Conservation (phyloP, 2,888 invertebrate species). For the Chloroclystis v-ata region DNA sequence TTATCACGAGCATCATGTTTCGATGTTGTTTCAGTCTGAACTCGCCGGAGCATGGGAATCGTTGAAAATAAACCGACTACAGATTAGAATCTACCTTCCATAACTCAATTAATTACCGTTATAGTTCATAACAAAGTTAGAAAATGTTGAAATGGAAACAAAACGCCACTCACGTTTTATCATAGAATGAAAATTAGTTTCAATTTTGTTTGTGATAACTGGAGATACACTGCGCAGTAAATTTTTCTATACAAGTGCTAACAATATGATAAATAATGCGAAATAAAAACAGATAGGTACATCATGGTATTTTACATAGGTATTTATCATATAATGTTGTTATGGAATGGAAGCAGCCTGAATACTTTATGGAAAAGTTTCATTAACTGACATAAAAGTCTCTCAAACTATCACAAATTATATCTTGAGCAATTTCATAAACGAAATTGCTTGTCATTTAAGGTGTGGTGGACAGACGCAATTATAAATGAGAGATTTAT, state of each 20-base stretch:
- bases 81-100: not conserved
- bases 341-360: conserved; percentile 15
- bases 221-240: too few relatives aligned
- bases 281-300: too few relatives aligned
- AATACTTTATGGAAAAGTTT: not conserved
- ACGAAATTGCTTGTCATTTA: conserved; percentile 65
- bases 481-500: conserved; percentile 71
- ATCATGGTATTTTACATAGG: too few relatives aligned
- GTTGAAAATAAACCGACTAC: conserved; percentile 5
- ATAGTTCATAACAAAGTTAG: too few relatives aligned
- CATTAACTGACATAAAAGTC: conserved; percentile 46
- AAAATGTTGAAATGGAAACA: too few relatives aligned
- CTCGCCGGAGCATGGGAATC: conserved; percentile 59
- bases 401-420: conserved; percentile 57
- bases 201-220: too few relatives aligned
- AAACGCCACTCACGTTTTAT: too few relatives aligned
- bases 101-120: not conserved
- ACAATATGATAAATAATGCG: too few relatives aligned
- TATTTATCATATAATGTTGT: too few relatives aligned
- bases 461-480: conserved; percentile 62
- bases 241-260: too few relatives aligned
- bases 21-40: conserved; percentile 52
- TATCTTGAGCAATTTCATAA: conserved; percentile 63
- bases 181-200: too few relatives aligned
- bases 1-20: conserved; percentile 72